These are phyloP conservation scores for Aptenodytes patagonicus DNA, from an alignment of 2,113 vertebrate species.

Conservation along the genomic window DNA sequence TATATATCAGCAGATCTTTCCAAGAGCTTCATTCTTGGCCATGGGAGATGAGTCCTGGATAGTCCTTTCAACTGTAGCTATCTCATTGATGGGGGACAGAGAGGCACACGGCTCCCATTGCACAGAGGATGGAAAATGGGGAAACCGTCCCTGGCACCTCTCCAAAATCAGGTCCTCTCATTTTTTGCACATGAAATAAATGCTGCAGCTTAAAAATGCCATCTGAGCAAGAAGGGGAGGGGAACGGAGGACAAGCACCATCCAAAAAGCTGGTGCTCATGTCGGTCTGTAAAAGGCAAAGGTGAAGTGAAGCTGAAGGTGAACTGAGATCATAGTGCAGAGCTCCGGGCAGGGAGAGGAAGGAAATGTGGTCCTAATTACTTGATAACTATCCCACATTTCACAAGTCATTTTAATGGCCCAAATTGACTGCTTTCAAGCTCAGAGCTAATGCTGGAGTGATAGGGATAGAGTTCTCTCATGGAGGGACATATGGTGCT, in stretches of 20 bases:
- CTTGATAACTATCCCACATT: conserved; percentile 39
- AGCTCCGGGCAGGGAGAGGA: neutral
- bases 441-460: neutral
- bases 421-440: conserved; percentile 42
- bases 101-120: neutral
- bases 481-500: neutral
- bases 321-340: neutral
- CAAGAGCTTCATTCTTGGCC: neutral
- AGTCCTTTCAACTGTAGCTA: neutral
- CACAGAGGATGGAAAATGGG: neutral
- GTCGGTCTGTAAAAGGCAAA: neutral
- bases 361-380: conserved; percentile 61
- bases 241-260: neutral
- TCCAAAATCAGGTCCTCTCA: neutral
- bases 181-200: neutral
- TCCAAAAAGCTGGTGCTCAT: accelerated
- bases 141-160: neutral
- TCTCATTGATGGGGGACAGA: neutral
- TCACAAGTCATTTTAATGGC: conserved; percentile 50
- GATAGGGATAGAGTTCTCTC: conserved; percentile 15
- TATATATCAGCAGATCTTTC: neutral
- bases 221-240: neutral
- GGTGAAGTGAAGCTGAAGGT: neutral
- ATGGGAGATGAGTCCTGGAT: neutral
- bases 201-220: neutral